phyloP scores from a whole-genome alignment of 2,888 invertebrate species.

The Petrolisthes manimaculis region DNA sequence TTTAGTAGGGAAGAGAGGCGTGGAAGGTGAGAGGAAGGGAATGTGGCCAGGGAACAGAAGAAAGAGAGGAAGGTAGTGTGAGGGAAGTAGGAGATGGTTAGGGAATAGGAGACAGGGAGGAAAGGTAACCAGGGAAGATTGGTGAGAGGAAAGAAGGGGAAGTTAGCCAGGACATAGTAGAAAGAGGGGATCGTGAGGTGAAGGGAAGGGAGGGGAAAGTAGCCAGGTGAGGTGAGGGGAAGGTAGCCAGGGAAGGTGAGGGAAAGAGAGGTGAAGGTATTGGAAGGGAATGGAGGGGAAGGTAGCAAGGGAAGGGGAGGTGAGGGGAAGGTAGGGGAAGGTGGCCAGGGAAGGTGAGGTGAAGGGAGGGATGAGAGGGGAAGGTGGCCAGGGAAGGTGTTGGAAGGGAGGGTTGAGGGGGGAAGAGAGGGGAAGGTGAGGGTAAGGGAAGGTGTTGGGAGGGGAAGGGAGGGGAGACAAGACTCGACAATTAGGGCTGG shows the following conservation, averaged over 20 bases:
- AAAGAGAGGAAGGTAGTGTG: not conserved
- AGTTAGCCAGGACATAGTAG: not conserved
- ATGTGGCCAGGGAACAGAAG: not conserved
- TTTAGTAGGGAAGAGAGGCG: not conserved
- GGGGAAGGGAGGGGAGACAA: not conserved
- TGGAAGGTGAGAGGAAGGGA: too few species aligned
- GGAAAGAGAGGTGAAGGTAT: not conserved
- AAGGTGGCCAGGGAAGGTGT: not conserved
- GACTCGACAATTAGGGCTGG: not conserved
- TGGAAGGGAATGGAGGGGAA: not conserved
- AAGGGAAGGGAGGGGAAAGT: not conserved
- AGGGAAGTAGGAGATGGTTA: not conserved
- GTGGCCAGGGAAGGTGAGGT: too few species aligned
- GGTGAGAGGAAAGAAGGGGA: not conserved
- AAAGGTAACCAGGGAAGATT: not conserved
- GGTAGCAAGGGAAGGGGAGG: not conserved
- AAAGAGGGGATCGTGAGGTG: not conserved
- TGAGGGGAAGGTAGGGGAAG: not conserved
- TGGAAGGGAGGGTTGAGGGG: too few species aligned
- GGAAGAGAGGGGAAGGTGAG: not conserved
- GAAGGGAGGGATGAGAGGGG: too few species aligned
- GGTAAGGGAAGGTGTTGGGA: not conserved
- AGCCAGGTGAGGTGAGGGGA: not conserved
- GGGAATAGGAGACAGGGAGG: not conserved
- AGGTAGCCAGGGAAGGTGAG: not conserved